These are phyloP conservation scores for Dasypogon diadema DNA, from an alignment of 2,888 invertebrate genomes.

Conservation along the genomic window DNA sequence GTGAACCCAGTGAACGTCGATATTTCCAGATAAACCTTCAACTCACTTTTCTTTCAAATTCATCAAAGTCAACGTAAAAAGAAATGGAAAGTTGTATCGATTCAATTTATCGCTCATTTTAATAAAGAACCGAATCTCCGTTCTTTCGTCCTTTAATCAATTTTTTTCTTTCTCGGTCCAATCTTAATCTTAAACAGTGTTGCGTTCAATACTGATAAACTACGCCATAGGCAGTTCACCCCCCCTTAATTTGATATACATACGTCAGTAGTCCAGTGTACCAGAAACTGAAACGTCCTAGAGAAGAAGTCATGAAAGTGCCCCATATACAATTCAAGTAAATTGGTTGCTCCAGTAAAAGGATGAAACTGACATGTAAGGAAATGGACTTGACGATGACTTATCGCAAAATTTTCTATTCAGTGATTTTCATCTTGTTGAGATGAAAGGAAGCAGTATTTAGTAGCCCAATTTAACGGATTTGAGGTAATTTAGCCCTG, in stretches of 20 bases:
- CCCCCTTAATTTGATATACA: slow-evolving; percentile 23
- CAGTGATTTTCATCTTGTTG: neutral
- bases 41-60: too few relatives aligned
- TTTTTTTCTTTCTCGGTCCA: neutral
- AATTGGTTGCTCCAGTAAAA: slow-evolving; percentile 57
- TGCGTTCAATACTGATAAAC: slow-evolving; percentile 1
- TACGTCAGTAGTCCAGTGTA: slow-evolving; percentile 1
- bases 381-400: slow-evolving; percentile 65
- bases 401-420: slow-evolving; percentile 12
- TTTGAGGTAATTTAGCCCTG: too few relatives aligned
- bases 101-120: neutral
- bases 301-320: neutral
- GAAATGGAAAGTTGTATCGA: neutral
- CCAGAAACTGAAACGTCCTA: neutral
- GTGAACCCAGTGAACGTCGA: too few relatives aligned
- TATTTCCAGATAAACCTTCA: too few relatives aligned
- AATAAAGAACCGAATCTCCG: neutral
- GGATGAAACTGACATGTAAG: slow-evolving; percentile 66
- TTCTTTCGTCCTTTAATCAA: neutral
- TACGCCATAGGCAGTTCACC: slow-evolving; percentile 1
- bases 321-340: slow-evolving; percentile 22
- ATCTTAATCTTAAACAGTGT: neutral
- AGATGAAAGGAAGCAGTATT: too few relatives aligned
- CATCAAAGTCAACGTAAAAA: too few relatives aligned
- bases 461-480: too few relatives aligned